Conservation (phyloP, 2,888 invertebrate species). For the Ophonus ardosiacus region DNA sequence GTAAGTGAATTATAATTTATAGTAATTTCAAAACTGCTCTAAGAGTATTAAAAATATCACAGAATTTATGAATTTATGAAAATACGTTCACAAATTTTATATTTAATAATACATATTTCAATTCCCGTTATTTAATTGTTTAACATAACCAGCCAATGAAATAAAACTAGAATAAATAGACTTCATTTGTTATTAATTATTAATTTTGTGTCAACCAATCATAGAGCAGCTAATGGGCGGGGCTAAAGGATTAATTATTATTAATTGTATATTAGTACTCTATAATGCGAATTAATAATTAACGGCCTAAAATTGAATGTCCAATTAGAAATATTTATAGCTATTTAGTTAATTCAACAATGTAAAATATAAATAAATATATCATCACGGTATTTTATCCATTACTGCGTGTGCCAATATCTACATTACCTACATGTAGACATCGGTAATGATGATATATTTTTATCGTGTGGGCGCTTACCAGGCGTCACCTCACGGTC, state of each 20-base stretch:
- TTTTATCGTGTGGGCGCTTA: no score
- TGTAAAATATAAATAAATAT: no score
- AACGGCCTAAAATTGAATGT: conserved; percentile 7
- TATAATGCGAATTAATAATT: conserved; percentile 15
- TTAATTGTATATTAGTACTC: conserved; percentile 37
- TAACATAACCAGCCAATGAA: background rate
- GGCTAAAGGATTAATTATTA: conserved; percentile 39
- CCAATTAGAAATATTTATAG: conserved; percentile 36
- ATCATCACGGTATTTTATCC: no score
- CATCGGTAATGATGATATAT: no score
- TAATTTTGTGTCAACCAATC: conserved; percentile 30
- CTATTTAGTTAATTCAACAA: conserved; percentile 1
- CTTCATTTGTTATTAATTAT: conserved; percentile 29
- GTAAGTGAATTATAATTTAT: background rate
- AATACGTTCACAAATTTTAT: background rate
- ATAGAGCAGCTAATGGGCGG: background rate
- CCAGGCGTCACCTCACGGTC: no score
- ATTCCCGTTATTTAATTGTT: background rate
- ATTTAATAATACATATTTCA: background rate
- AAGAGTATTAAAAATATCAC: background rate
- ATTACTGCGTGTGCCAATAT: no score
- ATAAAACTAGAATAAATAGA: background rate
- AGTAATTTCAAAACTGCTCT: background rate
- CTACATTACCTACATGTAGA: no score
- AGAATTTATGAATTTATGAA: no score